phyloP scores from a whole-genome alignment of 2,797 vertebrate species.

The Amphiprion clarkii region DNA sequence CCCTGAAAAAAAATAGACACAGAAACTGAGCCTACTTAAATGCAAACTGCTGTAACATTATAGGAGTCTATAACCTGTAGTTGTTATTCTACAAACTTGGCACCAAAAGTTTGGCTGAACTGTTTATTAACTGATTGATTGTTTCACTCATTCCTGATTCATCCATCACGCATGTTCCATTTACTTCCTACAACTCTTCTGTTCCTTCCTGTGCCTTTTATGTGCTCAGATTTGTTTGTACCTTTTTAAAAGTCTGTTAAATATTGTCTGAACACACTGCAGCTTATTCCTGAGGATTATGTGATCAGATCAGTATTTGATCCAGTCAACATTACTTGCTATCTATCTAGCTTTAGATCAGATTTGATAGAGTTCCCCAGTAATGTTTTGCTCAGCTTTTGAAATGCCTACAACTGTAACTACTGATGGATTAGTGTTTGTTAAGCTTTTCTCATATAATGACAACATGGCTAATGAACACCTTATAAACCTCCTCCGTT shows the following conservation, averaged over 20 bases:
- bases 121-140: not conserved
- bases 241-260: slow-evolving; percentile 8
- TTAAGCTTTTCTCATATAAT: not conserved
- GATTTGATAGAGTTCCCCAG: not conserved
- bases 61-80: not conserved
- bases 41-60: not conserved
- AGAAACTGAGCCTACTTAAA: not conserved
- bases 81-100: not conserved
- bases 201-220: not conserved
- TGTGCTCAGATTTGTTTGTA: slow-evolving; percentile 5
- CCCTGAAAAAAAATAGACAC: not conserved
- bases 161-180: not conserved
- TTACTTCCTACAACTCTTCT: slow-evolving; percentile 10
- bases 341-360: not conserved
- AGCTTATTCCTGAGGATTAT: slow-evolving; percentile 2
- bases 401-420: not conserved
- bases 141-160: not conserved
- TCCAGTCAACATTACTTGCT: slow-evolving; percentile 4
- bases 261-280: not conserved
- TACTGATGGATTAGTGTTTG: slow-evolving; percentile 4
- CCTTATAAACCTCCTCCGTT: not conserved
- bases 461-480: not conserved
- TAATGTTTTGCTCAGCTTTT: not conserved
- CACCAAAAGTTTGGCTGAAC: not conserved
- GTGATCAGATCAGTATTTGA: slow-evolving; percentile 20